phyloP scores from a whole-genome alignment of 2,888 invertebrate species.

The Nymphalis c-album region DNA sequence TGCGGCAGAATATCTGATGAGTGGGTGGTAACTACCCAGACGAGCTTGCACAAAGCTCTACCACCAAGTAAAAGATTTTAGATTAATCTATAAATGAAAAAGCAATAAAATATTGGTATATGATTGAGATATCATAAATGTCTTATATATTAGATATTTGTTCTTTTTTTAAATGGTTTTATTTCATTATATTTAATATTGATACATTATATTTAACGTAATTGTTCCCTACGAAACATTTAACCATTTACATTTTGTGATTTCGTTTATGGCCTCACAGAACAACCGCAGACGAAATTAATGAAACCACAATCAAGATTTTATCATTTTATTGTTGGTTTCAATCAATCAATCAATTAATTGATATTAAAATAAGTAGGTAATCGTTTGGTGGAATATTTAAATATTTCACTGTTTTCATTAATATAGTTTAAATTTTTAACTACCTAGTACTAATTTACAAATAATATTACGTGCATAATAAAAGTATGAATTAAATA shows the following conservation, averaged over 20 bases:
- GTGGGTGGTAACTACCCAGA: no score
- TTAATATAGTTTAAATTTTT: no score
- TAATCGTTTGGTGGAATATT: background rate
- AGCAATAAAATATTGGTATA: no score
- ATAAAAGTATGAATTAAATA: no score
- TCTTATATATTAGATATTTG: no score
- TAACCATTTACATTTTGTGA: slow-evolving; percentile 12
- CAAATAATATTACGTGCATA: no score
- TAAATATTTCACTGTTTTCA: background rate
- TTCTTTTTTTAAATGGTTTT: background rate
- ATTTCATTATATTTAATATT: background rate
- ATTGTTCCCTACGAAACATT: background rate
- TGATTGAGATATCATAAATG: no score
- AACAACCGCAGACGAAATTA: slow-evolving; percentile 17
- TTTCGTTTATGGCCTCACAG: slow-evolving; percentile 6
- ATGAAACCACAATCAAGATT: slow-evolving; percentile 16
- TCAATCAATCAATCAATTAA: background rate
- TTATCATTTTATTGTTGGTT: slow-evolving; percentile 12
- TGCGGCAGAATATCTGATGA: no score
- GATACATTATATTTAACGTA: background rate
- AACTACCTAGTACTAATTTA: no score
- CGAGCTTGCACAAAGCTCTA: no score
- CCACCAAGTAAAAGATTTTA: no score
- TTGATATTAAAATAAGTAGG: background rate
- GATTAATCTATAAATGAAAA: no score